Conservation (phyloP, 2,888 invertebrate genomes). For the Neoscelio sp. region DNA sequence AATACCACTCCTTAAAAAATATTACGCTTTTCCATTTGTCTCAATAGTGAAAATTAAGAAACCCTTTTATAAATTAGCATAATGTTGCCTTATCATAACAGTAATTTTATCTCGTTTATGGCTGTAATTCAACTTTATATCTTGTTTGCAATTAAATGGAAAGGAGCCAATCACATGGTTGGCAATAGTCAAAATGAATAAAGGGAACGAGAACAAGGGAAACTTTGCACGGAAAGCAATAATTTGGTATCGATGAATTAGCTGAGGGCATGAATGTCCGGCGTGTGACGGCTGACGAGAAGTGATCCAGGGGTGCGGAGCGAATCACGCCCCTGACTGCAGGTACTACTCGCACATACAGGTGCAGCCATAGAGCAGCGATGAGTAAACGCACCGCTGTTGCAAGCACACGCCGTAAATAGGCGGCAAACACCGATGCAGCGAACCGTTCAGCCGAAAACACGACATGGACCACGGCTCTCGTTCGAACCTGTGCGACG, state of each 20-base stretch:
- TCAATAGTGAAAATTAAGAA: too few relatives aligned
- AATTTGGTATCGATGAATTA: constrained; percentile 52
- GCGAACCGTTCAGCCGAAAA: constrained; percentile 76
- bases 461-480: constrained; percentile 74
- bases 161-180: background rate
- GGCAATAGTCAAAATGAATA: constrained; percentile 7
- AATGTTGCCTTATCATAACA: too few relatives aligned
- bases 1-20: too few relatives aligned
- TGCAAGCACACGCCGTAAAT: constrained; percentile 71
- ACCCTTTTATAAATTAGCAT: too few relatives aligned
- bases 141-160: constrained; percentile 5
- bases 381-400: constrained; percentile 62
- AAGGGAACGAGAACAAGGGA: constrained; percentile 22
- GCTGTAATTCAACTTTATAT: constrained; percentile 1
- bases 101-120: too few relatives aligned
- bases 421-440: constrained; percentile 75
- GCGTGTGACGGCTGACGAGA: constrained; percentile 62
- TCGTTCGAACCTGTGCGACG: constrained; percentile 45
- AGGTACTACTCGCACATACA: constrained; percentile 42
- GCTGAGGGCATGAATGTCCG: constrained; percentile 25
- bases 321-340: constrained; percentile 46
- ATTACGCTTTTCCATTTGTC: too few relatives aligned
- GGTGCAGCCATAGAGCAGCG: constrained; percentile 59
- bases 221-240: constrained; percentile 45
- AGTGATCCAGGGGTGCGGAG: constrained; percentile 34